A percentile compares a stretch with the other conserved stretches of the same genome.
phyloP scores from a whole-genome alignment of 2,888 invertebrate species.

The Cenopis cana region DNA sequence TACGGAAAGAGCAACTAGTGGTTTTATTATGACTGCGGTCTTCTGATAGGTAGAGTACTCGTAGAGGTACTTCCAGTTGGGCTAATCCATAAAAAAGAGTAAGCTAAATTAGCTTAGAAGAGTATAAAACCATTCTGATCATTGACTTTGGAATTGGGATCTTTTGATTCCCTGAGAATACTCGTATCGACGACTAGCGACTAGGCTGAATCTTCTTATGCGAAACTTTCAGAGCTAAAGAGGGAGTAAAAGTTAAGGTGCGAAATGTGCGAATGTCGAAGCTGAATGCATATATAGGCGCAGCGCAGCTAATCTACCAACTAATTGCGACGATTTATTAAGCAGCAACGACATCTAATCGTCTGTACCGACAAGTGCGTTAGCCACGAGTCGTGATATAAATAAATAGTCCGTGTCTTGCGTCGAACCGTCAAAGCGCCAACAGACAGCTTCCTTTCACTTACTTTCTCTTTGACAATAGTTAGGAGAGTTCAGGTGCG shows the following conservation, averaged over 20 bases:
- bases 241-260: background rate
- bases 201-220: no score
- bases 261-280: background rate
- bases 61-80: no score
- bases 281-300: background rate
- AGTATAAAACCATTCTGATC: no score
- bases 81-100: no score
- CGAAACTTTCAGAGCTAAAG: background rate
- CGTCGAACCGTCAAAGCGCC: slow-evolving; percentile 37
- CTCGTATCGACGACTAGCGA: no score
- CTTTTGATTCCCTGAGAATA: no score
- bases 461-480: slow-evolving; percentile 60
- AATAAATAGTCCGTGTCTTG: slow-evolving; percentile 36
- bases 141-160: no score
- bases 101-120: no score
- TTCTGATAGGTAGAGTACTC: no score
- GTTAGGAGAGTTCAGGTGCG: slow-evolving; percentile 43
- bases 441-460: slow-evolving; percentile 56
- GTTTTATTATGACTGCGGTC: no score
- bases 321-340: background rate
- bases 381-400: slow-evolving; percentile 10
- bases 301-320: background rate
- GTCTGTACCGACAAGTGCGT: slow-evolving; percentile 30
- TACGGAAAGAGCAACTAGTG: no score
- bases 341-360: background rate